Percentiles rank a stretch among this genome's conserved stretches.
phyloP scores from a whole-genome alignment of 2,113 vertebrate genomes.

The Erythrolamprus reginae region DNA sequence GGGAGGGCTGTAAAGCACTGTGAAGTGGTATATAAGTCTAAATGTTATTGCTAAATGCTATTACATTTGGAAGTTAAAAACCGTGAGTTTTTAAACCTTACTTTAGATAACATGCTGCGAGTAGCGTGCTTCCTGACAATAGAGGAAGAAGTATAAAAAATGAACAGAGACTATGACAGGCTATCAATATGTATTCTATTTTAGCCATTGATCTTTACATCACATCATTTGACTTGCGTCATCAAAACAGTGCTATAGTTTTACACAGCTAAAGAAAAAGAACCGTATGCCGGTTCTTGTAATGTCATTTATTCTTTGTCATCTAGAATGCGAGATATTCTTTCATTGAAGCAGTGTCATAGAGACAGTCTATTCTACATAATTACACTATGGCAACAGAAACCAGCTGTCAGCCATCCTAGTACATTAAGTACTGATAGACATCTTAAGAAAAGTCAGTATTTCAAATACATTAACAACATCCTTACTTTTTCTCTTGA shows the following conservation, averaged over 20 bases:
- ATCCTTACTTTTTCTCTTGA: constrained; percentile 48
- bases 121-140: neutral
- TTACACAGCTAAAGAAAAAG: constrained; percentile 55
- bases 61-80: neutral
- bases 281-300: constrained; percentile 56
- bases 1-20: no score
- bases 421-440: constrained; percentile 59
- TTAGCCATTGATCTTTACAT: constrained; percentile 57
- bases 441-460: constrained; percentile 57
- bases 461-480: constrained; percentile 45
- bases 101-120: neutral
- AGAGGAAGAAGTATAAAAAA: neutral
- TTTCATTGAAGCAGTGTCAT: constrained; percentile 62
- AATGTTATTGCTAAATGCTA: no score
- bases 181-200: constrained; percentile 38
- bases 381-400: constrained; percentile 60
- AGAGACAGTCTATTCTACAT: constrained; percentile 54
- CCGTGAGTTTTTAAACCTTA: neutral
- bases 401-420: constrained; percentile 64
- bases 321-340: constrained; percentile 60
- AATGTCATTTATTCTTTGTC: constrained; percentile 62
- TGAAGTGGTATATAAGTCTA: no score
- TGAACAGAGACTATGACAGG: constrained; percentile 11
- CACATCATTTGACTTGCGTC: constrained; percentile 59
- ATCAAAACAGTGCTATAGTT: constrained; percentile 54